phyloP scores from a whole-genome alignment of 2,113 vertebrate genomes.

The Lichenostomus cassidix region DNA sequence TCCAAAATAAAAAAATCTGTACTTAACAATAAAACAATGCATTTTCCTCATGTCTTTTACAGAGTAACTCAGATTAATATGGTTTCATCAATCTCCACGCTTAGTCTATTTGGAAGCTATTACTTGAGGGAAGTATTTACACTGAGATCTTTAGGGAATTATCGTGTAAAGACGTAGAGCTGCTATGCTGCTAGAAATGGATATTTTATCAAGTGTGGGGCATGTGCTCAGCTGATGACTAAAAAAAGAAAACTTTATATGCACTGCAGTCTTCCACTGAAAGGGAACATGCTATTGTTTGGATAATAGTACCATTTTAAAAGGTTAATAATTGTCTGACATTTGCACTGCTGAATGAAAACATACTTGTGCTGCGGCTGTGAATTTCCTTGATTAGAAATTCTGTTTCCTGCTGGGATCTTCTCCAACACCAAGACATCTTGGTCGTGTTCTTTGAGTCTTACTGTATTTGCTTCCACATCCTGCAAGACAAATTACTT shows the following conservation, averaged over 20 bases:
- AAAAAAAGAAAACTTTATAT: constrained; percentile 8
- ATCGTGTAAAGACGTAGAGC: constrained; percentile 24
- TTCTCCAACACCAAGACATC: constrained; percentile 98
- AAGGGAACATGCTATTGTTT: constrained; percentile 54
- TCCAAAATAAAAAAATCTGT: neutral
- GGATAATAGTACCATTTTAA: constrained; percentile 58
- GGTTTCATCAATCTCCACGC: neutral
- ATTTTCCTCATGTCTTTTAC: neutral
- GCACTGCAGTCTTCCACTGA: constrained; percentile 25
- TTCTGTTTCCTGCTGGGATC: constrained; percentile 82
- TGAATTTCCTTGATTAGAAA: constrained; percentile 82
- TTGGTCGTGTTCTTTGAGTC: constrained; percentile 96
- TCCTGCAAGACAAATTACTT: constrained; percentile 82
- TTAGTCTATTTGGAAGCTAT: constrained; percentile 27
- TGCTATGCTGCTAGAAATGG: constrained; percentile 37
- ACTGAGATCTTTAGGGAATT: neutral
- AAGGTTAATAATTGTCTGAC: constrained; percentile 72
- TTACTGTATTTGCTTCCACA: constrained; percentile 98
- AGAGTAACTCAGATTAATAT: neutral
- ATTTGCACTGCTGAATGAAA: constrained; percentile 66
- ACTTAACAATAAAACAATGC: neutral
- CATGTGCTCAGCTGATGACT: constrained; percentile 54
- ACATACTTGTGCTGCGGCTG: constrained; percentile 94
- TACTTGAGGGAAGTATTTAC: neutral
- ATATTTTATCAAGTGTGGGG: constrained; percentile 37